These are phyloP conservation scores for Steinernema khuongi DNA, from an alignment of 1,140 invertebrate species.

Conservation along the genomic window DNA sequence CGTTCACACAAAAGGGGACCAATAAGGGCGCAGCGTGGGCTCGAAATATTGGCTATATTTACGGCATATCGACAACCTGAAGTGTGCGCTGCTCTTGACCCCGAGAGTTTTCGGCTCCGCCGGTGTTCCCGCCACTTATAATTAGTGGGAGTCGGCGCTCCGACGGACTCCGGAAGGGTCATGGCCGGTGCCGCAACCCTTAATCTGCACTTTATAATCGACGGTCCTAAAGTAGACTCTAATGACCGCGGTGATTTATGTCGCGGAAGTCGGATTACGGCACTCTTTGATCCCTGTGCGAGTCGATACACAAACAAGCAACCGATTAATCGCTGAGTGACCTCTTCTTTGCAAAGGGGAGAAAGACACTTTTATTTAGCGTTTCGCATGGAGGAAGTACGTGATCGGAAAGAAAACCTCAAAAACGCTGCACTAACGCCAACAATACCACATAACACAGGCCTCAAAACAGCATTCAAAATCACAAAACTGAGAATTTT, in stretches of 20 bases:
- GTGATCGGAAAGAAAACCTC: no score
- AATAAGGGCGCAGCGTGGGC: not conserved
- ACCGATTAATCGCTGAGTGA: not conserved
- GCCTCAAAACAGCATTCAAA: no score
- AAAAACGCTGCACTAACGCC: no score
- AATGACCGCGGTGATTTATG: not conserved
- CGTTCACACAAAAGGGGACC: not conserved
- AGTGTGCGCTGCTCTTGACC: not conserved
- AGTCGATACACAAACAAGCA: no score
- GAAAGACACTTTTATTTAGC: no score
- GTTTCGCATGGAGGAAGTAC: no score
- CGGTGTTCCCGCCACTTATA: not conserved
- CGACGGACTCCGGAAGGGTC: not conserved
- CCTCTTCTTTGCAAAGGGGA: no score
- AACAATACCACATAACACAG: no score
- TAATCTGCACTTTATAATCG: conserved; percentile 2
- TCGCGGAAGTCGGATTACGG: not conserved
- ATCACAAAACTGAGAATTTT: no score
- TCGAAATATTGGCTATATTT: conserved; percentile 1
- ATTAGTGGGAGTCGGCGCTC: not conserved
- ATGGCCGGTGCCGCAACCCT: not conserved
- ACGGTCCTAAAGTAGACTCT: not conserved
- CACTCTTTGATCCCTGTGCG: no score
- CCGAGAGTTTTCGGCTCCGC: not conserved
- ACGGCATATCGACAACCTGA: not conserved